Base-by-base conservation (phyloP, 2,888 invertebrate species). In the Clistopyga incitator region DNA sequence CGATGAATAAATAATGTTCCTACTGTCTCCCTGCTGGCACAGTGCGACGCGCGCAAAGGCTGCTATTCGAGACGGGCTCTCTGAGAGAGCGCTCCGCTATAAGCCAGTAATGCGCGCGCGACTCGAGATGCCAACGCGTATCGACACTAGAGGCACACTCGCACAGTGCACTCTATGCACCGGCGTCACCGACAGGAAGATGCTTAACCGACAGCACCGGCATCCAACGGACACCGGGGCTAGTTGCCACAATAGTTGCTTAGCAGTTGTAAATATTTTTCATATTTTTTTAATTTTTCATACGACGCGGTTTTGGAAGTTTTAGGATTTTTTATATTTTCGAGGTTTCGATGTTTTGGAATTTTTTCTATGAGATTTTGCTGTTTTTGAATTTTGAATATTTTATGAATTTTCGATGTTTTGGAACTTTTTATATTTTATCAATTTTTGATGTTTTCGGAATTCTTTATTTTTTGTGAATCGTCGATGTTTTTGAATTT, bases 81-180 rank as follows among this genome's bases (percentile, higher is more conserved):
- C n/a, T n/a, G n/a, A n/a, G 8, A 47, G 18, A 13, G 42, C 29
- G 6, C 29, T 52, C 18, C 29, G 50, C 47, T 45, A 34, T 38
- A 10, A 6, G 50, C 34, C 23, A 34, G 34, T 47, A 47, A 47
- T n/a, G n/a, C 47, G 13, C 47, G 13, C 45, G 29, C 47, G 61
- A 72, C 83, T 81, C 81, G 85, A 84, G 80, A 89, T 90, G 74
- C 91, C 90, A 85, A 86, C 90, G 87, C 90, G 90, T 88, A 88
- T 89, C 89, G 88, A 86, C 90, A 90, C 90, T 89, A 90, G 91
- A 91, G 81, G 91, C 92, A 90, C 90, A 91, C 91, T 92, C 88
- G 90, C 89, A 88, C 89, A 90, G 85, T 90, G 91, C 90, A 91
- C 91, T 90, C 87, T 85, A 88, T 34, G 86, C 87, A 23, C 25